Evolutionary conservation across 1,140 invertebrate genomes (phyloP).

Genomic region (Panulirus ornatus): DNA sequence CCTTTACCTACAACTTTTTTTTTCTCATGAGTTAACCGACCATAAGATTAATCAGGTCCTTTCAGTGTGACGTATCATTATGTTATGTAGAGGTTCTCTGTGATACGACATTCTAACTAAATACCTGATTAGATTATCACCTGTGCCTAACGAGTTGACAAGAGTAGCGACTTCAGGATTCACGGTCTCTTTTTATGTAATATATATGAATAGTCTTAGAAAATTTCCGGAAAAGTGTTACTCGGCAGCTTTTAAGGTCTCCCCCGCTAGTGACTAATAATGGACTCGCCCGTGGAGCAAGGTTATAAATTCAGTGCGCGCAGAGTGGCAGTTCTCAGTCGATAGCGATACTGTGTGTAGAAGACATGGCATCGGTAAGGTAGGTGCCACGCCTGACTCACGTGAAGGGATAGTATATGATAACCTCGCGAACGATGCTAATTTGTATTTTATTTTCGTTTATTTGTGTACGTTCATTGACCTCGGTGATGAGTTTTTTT

Average conservation of each 20-base stretch:
- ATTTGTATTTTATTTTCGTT: not conserved
- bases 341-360: not conserved
- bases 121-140: not conserved
- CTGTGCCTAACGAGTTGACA: not conserved
- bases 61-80: too few relatives aligned
- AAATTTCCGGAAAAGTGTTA: too few relatives aligned
- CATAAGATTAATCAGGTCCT: too few relatives aligned
- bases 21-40: too few relatives aligned
- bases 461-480: too few relatives aligned
- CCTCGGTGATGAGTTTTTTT: too few relatives aligned
- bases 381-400: not conserved
- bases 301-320: not conserved
- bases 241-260: not conserved
- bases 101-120: not conserved
- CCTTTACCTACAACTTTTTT: too few relatives aligned
- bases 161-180: too few relatives aligned
- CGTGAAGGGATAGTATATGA: not conserved
- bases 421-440: not conserved
- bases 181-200: too few relatives aligned
- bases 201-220: too few relatives aligned
- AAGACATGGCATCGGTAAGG: not conserved
- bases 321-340: not conserved
- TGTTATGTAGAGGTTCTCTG: too few relatives aligned
- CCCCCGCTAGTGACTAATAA: not conserved
- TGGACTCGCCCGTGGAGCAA: not conserved